These are phyloP conservation scores for Plutella xylostella DNA, from an alignment of 2,888 invertebrate species.

Conservation along the genomic window DNA sequence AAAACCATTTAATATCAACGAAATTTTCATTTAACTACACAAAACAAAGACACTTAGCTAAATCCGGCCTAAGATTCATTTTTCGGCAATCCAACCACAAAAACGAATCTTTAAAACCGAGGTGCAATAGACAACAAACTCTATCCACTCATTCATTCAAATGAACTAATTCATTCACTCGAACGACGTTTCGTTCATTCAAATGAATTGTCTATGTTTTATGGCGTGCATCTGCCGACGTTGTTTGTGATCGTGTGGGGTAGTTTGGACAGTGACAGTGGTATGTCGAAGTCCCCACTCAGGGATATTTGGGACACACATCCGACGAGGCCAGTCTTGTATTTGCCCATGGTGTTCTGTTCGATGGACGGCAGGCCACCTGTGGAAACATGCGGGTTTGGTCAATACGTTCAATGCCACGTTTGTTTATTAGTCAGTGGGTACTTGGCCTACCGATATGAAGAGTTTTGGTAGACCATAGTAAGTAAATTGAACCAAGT, in stretches of 20 bases:
- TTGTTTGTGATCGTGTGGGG: conserved; percentile 71
- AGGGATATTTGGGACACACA: conserved; percentile 87
- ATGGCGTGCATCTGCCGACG: conserved; percentile 57
- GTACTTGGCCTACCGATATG: no score
- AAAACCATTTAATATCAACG: not conserved
- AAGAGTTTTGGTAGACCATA: no score
- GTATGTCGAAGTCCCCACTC: conserved; percentile 82
- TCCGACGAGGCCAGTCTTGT: conserved; percentile 80
- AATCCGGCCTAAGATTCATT: no score
- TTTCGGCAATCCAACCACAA: no score
- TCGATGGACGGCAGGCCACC: conserved; percentile 86
- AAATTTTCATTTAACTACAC: no score
- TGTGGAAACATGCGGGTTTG: conserved; percentile 29
- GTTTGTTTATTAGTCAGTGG: no score
- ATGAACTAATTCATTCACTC: conserved; percentile 10
- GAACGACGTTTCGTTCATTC: conserved; percentile 10
- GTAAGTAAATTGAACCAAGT: no score
- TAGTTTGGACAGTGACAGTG: conserved; percentile 74
- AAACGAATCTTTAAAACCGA: no score
- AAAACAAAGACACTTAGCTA: no score
- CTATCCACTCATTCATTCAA: no score
- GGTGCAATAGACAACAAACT: no score
- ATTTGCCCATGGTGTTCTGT: conserved; percentile 77
- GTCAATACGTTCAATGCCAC: not conserved
- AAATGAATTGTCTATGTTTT: conserved; percentile 21